Base-by-base conservation (phyloP, 2,888 invertebrate species). In the Thumatha senex region DNA sequence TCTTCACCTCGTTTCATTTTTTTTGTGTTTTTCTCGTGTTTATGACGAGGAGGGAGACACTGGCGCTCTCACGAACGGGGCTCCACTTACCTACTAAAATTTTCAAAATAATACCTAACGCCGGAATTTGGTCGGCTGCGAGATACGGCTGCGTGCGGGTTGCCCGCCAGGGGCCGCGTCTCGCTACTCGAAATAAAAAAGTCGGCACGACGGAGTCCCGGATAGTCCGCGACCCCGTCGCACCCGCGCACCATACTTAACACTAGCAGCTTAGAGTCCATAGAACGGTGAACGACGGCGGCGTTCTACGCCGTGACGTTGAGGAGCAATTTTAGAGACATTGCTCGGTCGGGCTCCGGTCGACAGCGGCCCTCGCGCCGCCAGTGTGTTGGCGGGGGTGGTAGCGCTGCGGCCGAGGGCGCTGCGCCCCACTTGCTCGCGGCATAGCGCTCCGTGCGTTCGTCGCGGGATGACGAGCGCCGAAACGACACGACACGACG, bases 381-480 rank as follows among this genome's bases (percentile, higher is more conserved):
- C 96, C 96, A 97, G 85, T 95, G 96, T 63, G 93, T 93, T 54
- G 96, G 96, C 70, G 96, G 96, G 79, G 94, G 95, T 54, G 96
- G 96, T 75, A 96, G 88, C 60, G 95, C 94, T 68, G 94, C 94
- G 40, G 96, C 96, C 51, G 95, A 94, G 45, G 96, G 96, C 48
- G 96, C 95, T 67, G 96, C 96, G 74, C 95, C 96, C 92, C 96
- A 96, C 84, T 96, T 96, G 79, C 96, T 95, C 76, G 94, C 96
- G 61, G 96, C 96, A 81, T 85, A 88, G 61, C 89, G 86, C 70
- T 87, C 88, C 48, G 80, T 79, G 38, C 86, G 78, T 51, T 79
- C 72, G 57, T 68, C 72, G 48, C 72, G 66, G 49, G 71, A 60
- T 42, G 63, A 73, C 39, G 60, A 49, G 35, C 50, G 62, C 62